A percentile compares a stretch with the other conserved stretches of the same genome.
phyloP scores from a whole-genome alignment of 2,797 vertebrate genomes.

The Crocidura indochinensis region DNA sequence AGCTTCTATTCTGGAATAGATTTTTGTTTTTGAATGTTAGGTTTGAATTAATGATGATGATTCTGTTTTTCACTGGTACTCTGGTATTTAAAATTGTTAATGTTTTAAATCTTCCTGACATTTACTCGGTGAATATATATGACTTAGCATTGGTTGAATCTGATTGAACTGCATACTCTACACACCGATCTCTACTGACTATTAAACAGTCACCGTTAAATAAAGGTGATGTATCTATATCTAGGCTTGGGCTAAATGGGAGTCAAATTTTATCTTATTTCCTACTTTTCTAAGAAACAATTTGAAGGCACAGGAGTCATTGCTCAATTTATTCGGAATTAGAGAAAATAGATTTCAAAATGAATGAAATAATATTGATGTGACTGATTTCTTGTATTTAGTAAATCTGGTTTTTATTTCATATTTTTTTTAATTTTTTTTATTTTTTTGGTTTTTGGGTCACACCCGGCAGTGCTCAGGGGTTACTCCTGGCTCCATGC shows the following conservation, averaged over 20 bases:
- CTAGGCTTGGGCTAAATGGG: conserved; percentile 42
- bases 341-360: conserved; percentile 52
- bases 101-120: conserved; percentile 63
- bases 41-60: conserved; percentile 23
- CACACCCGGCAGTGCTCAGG: too few relatives aligned
- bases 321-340: not conserved
- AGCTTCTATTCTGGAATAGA: conserved; percentile 49
- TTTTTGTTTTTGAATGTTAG: conserved; percentile 64
- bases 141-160: conserved; percentile 34
- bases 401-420: conserved; percentile 8
- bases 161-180: conserved; percentile 37
- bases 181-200: conserved; percentile 15
- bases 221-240: conserved; percentile 36
- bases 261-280: conserved; percentile 13
- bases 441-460: too few relatives aligned
- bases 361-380: conserved; percentile 22
- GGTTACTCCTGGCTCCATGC: too few relatives aligned
- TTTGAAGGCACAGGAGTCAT: conserved; percentile 8
- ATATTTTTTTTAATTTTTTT: too few relatives aligned
- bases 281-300: conserved; percentile 50
- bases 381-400: conserved; percentile 67
- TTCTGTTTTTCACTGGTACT: conserved; percentile 30
- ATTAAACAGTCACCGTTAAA: conserved; percentile 25
- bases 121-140: conserved; percentile 52
- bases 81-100: conserved; percentile 29